Evolutionary conservation across 2,888 invertebrate genomes (phyloP).

Genomic region (Clanis bilineata): DNA sequence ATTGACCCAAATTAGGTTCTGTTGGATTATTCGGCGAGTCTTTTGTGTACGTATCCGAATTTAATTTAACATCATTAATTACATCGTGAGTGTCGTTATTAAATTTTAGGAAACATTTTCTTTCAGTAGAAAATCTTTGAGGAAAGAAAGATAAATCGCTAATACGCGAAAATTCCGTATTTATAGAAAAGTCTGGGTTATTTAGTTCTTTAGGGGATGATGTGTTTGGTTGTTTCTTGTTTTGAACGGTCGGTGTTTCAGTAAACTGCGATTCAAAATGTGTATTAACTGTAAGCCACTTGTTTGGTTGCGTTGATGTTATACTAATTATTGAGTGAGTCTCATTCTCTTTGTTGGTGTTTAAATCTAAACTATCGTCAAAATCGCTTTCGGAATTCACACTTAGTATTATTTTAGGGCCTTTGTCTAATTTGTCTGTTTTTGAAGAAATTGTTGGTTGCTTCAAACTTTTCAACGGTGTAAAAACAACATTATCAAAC

Average conservation of each 20-base stretch:
- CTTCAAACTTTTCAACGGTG: constrained; percentile 55
- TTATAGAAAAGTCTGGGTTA: constrained; percentile 74
- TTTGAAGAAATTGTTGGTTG: constrained; percentile 39
- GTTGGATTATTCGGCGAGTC: constrained; percentile 68
- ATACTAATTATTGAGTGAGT: constrained; percentile 63
- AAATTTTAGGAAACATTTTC: constrained; percentile 58
- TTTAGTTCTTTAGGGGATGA: constrained; percentile 73
- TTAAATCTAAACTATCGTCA: constrained; percentile 61
- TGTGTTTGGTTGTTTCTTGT: constrained; percentile 71
- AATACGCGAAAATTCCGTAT: constrained; percentile 73
- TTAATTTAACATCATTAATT: constrained; percentile 61
- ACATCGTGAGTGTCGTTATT: constrained; percentile 64
- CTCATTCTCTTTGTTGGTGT: constrained; percentile 64
- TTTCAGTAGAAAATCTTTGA: constrained; percentile 72
- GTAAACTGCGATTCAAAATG: constrained; percentile 38
- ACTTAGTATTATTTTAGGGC: constrained; percentile 64
- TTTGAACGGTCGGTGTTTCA: constrained; percentile 49
- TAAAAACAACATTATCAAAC: constrained; percentile 71
- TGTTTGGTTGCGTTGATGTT: constrained; percentile 57
- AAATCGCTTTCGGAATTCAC: constrained; percentile 66
- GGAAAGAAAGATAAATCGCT: constrained; percentile 73
- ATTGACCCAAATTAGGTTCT: constrained; percentile 45
- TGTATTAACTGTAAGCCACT: constrained; percentile 52
- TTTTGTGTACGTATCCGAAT: constrained; percentile 79
- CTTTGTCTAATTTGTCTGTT: constrained; percentile 60